A percentile compares a stretch with the other conserved stretches of the same genome.
These are phyloP conservation scores for Aricia artaxerxes DNA, from an alignment of 2,888 invertebrate species.

Conservation along the genomic window DNA sequence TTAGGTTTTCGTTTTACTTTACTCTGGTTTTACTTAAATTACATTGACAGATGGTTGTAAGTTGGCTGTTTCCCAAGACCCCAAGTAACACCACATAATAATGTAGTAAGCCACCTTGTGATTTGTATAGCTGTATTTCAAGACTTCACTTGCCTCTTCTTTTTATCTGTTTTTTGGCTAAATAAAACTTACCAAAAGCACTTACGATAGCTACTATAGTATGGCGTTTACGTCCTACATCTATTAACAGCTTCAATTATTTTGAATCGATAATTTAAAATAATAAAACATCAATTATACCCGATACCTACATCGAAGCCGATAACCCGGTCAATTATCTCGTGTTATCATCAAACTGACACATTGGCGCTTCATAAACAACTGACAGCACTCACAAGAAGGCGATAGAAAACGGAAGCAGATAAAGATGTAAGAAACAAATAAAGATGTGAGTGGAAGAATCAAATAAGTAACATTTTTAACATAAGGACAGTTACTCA, in stretches of 20 bases:
- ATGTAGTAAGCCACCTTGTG: no score
- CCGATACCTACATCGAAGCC: slow-evolving; percentile 6
- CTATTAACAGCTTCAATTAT: not conserved
- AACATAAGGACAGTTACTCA: no score
- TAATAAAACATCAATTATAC: not conserved
- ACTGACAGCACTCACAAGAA: slow-evolving; percentile 5
- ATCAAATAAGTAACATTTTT: no score
- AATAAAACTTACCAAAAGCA: no score
- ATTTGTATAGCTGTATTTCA: no score
- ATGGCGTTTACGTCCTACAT: not conserved
- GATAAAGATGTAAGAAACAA: not conserved
- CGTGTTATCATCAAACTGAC: not conserved
- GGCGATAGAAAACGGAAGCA: not conserved
- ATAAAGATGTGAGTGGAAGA: not conserved
- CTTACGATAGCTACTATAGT: not conserved
- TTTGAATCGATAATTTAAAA: not conserved
- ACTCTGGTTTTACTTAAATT: no score
- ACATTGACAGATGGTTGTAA: no score
- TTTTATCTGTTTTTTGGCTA: no score
- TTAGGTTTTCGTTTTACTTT: no score
- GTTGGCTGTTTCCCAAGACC: no score
- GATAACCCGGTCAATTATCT: slow-evolving; percentile 1
- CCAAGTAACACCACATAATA: no score
- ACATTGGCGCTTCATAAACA: slow-evolving; percentile 16
- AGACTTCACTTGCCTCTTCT: no score